Conservation (phyloP, 1,140 invertebrate species). For the Drosophila subobscura region DNA sequence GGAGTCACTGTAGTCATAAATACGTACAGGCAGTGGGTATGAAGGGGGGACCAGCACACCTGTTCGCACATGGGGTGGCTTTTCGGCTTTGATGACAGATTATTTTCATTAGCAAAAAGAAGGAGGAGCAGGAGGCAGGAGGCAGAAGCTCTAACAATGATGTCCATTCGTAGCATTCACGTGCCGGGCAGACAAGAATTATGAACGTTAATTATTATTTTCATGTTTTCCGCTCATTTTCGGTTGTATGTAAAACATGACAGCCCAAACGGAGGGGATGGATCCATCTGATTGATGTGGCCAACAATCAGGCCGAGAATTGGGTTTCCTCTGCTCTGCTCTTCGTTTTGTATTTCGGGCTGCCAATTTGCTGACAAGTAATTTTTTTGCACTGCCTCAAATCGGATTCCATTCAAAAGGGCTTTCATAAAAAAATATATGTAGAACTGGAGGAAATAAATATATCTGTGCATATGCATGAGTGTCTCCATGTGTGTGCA, state of each 20-base stretch:
- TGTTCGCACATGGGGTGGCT: conserved; percentile 48
- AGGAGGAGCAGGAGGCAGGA: background rate
- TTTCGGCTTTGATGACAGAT: conserved; percentile 79
- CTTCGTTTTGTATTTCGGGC: conserved; percentile 26
- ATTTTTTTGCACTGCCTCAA: conserved; percentile 54
- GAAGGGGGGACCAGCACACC: conserved; percentile 31
- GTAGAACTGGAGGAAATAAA: conserved; percentile 44
- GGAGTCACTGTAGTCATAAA: conserved; percentile 54
- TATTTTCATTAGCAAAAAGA: conserved; percentile 74
- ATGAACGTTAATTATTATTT: conserved; percentile 75
- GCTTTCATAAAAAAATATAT: conserved; percentile 41
- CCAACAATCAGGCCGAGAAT: conserved; percentile 43
- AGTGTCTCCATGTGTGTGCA: conserved; percentile 37
- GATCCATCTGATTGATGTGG: conserved; percentile 54
- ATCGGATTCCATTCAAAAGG: conserved; percentile 71
- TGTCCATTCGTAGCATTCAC: conserved; percentile 23
- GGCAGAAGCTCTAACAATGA: background rate
- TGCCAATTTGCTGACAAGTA: conserved; percentile 70
- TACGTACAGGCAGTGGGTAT: conserved; percentile 1
- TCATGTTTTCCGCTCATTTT: conserved; percentile 45
- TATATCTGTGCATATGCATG: conserved; percentile 71
- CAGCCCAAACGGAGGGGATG: conserved; percentile 10
- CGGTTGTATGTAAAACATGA: conserved; percentile 52
- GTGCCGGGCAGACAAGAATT: conserved; percentile 32
- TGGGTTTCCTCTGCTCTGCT: conserved; percentile 8